Evolutionary conservation across 2,888 invertebrate genomes (phyloP), one percentile per base, ranked within the genome.

Genomic region (Brassicogethes aeneus): DNA sequence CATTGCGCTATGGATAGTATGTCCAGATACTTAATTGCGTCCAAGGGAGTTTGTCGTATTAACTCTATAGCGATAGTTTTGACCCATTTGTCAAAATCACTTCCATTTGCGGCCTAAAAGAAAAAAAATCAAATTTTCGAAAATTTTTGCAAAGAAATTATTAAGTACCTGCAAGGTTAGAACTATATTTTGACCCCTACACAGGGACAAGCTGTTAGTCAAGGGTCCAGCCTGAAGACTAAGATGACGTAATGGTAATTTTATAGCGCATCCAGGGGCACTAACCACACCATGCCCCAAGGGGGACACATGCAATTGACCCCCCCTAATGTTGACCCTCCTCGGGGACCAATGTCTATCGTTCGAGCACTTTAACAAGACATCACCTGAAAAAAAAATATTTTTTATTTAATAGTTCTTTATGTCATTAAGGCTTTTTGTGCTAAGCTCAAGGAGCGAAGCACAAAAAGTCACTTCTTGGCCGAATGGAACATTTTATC

Each of bases 61-160:
- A 85, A 74, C 63, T 85, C 83, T 47, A 82, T 78, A 39, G 83
- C 84, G 46, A 85, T 74, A 40, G 81, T 79, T 56, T 80, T 79
- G 56, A 82, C 82, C 84, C 84, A 85, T 42, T 79, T 74, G 65
- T 81, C 77, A 65, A 82, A 84, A 55, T 79, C 75, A 54, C 76
- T 73, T 62, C 80, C 79, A 59, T 75, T 79, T 65, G 77, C 75
- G 59, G 80, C 77, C 84, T 84, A 73, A 40, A 76, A 79, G 66
- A 66, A 52, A 48, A 43, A 46, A 40, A 45, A 40, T 17, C 15
- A 32, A 29, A 35, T n/a, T 15, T 15, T 13, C 15, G 35, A 34
- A 34, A n/a, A n/a, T n/a, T n/a, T n/a, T n/a, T n/a, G n/a, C n/a
- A n/a, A n/a, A n/a, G n/a, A n/a, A n/a, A n/a, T n/a, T n/a, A n/a